Evolutionary conservation across 2,113 vertebrate species (phyloP).

Genomic region (Ciconia maguari): DNA sequence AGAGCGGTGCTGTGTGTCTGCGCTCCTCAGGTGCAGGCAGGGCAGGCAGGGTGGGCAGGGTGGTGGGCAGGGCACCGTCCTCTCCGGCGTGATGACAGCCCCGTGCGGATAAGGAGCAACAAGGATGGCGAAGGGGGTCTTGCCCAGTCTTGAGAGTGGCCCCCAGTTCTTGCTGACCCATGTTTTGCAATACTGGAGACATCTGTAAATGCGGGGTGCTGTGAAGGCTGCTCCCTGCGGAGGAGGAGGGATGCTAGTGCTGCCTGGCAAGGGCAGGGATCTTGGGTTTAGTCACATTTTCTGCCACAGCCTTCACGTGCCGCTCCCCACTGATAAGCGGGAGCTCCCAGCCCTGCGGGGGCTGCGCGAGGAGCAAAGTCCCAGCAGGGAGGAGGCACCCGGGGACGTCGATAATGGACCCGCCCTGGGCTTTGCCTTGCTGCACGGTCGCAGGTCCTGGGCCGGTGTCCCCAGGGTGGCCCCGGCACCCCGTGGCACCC

Average conservation of each 20-base stretch:
- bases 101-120: accelerated
- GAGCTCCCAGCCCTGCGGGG: not conserved
- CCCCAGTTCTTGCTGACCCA: not conserved
- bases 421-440: not conserved
- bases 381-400: not conserved
- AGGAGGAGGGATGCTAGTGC: not conserved
- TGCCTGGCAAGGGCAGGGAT: not conserved
- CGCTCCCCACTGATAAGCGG: not conserved
- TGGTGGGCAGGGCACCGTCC: not conserved
- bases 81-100: not conserved
- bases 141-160: not conserved
- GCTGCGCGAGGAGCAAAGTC: not conserved
- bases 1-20: not conserved
- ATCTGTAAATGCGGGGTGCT: not conserved
- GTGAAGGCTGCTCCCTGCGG: accelerated
- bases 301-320: not conserved
- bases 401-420: accelerated
- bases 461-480: not conserved
- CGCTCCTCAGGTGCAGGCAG: not conserved
- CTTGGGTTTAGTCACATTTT: not conserved
- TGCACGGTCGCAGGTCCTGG: not conserved
- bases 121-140: not conserved
- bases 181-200: not conserved
- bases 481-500: not conserved
- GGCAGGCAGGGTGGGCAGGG: not conserved